phyloP scores from a whole-genome alignment of 2,888 invertebrate species.

The Schizotus pectinicornis region DNA sequence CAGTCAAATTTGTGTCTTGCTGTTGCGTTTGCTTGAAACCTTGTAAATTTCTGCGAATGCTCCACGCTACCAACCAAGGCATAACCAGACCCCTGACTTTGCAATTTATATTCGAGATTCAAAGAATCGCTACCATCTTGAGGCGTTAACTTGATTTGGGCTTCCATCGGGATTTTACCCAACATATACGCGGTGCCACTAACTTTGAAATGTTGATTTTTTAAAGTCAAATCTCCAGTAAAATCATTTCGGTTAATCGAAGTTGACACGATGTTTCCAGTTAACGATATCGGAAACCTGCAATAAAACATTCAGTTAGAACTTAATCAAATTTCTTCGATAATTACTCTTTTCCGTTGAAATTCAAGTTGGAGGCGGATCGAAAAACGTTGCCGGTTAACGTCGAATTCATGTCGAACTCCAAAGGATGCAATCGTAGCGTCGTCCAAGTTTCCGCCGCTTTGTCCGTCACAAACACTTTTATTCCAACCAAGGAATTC shows the following conservation, averaged over 20 bases:
- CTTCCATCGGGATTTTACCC: constrained; percentile 55
- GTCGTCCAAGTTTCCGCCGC: constrained; percentile 50
- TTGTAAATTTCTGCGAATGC: constrained; percentile 59
- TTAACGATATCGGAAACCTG: constrained; percentile 45
- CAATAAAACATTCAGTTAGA: constrained; percentile 23
- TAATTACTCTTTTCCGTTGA: constrained; percentile 49
- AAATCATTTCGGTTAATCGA: constrained; percentile 47
- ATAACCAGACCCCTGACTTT: constrained; percentile 45
- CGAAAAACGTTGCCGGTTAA: constrained; percentile 46
- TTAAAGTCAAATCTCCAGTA: constrained; percentile 57
- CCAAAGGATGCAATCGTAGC: constrained; percentile 53
- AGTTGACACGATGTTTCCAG: constrained; percentile 38
- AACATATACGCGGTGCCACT: constrained; percentile 57
- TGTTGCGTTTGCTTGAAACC: constrained; percentile 54
- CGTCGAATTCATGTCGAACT: constrained; percentile 49
- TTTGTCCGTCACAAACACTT: constrained; percentile 48
- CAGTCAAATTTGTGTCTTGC: constrained; percentile 55
- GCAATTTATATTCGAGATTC: constrained; percentile 53
- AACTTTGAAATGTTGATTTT: constrained; percentile 56
- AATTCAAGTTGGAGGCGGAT: constrained; percentile 44
- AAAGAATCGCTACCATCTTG: constrained; percentile 54
- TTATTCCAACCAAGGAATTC: constrained; percentile 53
- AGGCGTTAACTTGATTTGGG: constrained; percentile 58
- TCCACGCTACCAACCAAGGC: constrained; percentile 46
- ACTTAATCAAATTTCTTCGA: constrained; percentile 15